These are phyloP conservation scores for Rhinichthys osculus DNA, from an alignment of 2,797 vertebrate species.

Conservation along the genomic window DNA sequence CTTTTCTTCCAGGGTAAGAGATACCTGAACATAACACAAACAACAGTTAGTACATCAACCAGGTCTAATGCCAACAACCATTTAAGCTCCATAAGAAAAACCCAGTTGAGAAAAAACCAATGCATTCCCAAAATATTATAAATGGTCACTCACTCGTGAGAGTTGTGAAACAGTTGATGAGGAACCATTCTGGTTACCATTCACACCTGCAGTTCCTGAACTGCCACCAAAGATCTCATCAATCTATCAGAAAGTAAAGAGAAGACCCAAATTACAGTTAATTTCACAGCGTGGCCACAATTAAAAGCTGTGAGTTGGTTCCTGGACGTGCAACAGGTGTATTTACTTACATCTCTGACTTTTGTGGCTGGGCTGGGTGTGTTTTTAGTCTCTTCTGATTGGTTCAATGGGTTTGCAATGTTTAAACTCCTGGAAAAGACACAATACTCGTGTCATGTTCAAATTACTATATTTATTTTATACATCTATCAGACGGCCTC, in stretches of 20 bases:
- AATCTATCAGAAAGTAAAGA: slow-evolving; percentile 74
- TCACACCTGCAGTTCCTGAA: slow-evolving; percentile 78
- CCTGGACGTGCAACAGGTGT: background rate
- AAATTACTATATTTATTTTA: background rate
- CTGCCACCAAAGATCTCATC: slow-evolving; percentile 87
- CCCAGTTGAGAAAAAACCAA: background rate
- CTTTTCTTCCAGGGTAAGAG: slow-evolving; percentile 97
- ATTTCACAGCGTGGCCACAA: background rate
- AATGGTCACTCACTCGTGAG: slow-evolving; percentile 80
- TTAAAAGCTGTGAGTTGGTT: background rate
- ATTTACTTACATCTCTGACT: slow-evolving; percentile 75
- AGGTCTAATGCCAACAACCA: background rate
- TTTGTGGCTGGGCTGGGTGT: slow-evolving; percentile 79
- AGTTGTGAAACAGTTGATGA: slow-evolving; percentile 76
- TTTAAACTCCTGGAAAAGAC: slow-evolving; percentile 80
- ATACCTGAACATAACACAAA: slow-evolving; percentile 76
- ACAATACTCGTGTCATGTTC: background rate
- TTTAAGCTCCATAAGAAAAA: background rate
- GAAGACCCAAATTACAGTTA: background rate
- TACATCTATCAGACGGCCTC: background rate
- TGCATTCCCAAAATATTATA: background rate
- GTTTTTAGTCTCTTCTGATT: slow-evolving; percentile 84
- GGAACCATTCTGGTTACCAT: slow-evolving; percentile 87
- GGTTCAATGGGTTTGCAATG: slow-evolving; percentile 84
- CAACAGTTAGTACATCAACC: background rate